A percentile compares a stretch with the other conserved stretches of the same genome.
phyloP scores from a whole-genome alignment of 2,113 vertebrate species.

The Thinocorus orbignyianus region DNA sequence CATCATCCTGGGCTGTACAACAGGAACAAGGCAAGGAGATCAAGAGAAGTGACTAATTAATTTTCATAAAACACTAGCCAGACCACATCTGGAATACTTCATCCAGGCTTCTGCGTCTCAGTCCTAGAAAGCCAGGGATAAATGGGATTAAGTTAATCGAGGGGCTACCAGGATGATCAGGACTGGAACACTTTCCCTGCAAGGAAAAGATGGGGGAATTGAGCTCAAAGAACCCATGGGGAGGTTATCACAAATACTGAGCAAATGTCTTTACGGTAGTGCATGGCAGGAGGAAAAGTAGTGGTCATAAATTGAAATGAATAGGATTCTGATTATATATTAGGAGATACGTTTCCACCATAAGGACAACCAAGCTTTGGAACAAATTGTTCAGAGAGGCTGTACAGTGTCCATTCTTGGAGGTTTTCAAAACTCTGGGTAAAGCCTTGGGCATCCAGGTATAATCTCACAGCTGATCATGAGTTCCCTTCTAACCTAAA shows the following conservation, averaged over 20 bases:
- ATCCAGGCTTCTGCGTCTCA: background rate
- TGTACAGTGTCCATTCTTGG: background rate
- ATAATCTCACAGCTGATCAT: background rate
- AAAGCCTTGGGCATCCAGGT: background rate
- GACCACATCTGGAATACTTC: background rate
- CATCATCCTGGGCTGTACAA: background rate
- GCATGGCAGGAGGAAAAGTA: background rate
- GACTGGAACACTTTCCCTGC: background rate
- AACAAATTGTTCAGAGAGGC: background rate
- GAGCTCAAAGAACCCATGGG: background rate
- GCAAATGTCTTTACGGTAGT: background rate
- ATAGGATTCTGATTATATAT: background rate
- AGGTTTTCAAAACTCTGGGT: background rate
- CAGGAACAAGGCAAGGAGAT: background rate
- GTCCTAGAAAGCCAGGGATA: background rate
- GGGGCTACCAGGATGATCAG: background rate
- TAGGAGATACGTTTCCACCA: background rate
- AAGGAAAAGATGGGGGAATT: background rate
- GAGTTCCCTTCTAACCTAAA: background rate
- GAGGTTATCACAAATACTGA: background rate
- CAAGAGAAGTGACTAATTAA: background rate
- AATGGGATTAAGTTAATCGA: background rate
- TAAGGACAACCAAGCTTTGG: background rate
- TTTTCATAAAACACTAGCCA: background rate
- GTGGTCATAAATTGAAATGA: background rate